A percentile compares a stretch with the other conserved stretches of the same genome.
Conservation (phyloP, 2,113 vertebrate species). For the Macroglossus sobrinus region DNA sequence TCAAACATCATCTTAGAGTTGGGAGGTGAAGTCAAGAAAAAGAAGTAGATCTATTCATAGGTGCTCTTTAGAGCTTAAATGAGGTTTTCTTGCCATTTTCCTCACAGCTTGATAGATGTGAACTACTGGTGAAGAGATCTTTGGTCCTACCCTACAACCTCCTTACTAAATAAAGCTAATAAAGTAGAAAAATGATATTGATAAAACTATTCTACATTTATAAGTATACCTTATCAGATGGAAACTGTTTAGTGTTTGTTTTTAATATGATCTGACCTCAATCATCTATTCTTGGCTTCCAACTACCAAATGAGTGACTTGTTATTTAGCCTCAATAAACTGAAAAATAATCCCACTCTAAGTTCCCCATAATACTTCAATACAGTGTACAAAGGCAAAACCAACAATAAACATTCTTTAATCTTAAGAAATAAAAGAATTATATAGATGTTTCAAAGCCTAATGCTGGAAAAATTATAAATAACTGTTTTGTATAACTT, state of each 20-base stretch:
- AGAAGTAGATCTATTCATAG: neutral
- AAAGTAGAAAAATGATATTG: slow-evolving; percentile 76
- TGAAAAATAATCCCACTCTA: slow-evolving; percentile 43
- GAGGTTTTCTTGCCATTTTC: slow-evolving; percentile 61
- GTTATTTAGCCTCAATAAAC: neutral
- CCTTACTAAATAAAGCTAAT: slow-evolving; percentile 69
- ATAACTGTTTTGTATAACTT: neutral
- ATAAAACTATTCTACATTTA: slow-evolving; percentile 63
- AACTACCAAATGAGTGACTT: slow-evolving; percentile 35
- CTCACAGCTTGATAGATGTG: slow-evolving; percentile 49
- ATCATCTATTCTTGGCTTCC: slow-evolving; percentile 32
- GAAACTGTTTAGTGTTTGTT: slow-evolving; percentile 55
- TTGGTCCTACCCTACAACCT: neutral
- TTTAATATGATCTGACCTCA: slow-evolving; percentile 71
- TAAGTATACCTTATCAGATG: neutral
- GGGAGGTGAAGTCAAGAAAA: neutral
- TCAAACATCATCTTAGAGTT: neutral
- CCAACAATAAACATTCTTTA: neutral
- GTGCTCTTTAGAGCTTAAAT: slow-evolving; percentile 45
- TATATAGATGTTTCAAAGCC: slow-evolving; percentile 36
- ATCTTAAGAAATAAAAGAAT: slow-evolving; percentile 26
- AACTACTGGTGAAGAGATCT: neutral
- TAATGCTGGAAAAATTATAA: neutral
- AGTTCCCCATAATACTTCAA: neutral
- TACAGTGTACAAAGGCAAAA: neutral